A percentile compares a stretch with the other conserved stretches of the same genome.
These are phyloP conservation scores for Mionectes macconnelli DNA, from an alignment of 2,113 vertebrate species.

Conservation along the genomic window DNA sequence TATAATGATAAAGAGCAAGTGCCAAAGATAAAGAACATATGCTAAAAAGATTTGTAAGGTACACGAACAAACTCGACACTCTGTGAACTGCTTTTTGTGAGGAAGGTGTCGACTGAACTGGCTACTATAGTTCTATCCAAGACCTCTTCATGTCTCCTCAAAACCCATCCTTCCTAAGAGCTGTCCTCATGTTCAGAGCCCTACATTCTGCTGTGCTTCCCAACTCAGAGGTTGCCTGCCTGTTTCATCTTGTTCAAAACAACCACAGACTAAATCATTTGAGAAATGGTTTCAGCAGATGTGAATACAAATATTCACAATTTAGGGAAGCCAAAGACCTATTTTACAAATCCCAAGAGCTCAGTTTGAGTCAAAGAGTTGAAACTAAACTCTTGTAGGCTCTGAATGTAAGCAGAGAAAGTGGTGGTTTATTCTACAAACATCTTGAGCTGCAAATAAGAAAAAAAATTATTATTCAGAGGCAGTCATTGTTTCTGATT, in stretches of 20 bases:
- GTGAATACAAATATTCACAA: not conserved
- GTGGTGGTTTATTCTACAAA: not conserved
- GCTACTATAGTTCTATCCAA: not conserved
- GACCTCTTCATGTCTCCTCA: not conserved
- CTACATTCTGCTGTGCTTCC: not conserved
- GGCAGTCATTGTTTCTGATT: not conserved
- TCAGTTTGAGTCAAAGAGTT: not conserved
- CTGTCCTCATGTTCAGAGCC: not conserved
- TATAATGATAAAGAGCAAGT: not conserved
- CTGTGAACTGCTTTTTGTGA: not conserved
- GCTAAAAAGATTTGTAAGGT: not conserved
- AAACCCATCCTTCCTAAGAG: not conserved
- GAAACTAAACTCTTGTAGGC: not conserved
- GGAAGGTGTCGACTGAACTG: not conserved
- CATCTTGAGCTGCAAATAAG: not conserved
- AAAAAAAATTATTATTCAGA: slow-evolving; percentile 16
- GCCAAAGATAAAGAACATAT: not conserved
- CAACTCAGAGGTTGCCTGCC: not conserved
- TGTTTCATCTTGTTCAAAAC: not conserved
- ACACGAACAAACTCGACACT: not conserved
- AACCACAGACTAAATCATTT: not conserved
- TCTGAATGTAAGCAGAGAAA: not conserved
- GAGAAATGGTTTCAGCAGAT: not conserved
- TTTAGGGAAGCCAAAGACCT: not conserved
- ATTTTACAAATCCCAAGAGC: not conserved